Base-by-base conservation (phyloP, 2,888 invertebrate genomes). In the Byasa hedistus region DNA sequence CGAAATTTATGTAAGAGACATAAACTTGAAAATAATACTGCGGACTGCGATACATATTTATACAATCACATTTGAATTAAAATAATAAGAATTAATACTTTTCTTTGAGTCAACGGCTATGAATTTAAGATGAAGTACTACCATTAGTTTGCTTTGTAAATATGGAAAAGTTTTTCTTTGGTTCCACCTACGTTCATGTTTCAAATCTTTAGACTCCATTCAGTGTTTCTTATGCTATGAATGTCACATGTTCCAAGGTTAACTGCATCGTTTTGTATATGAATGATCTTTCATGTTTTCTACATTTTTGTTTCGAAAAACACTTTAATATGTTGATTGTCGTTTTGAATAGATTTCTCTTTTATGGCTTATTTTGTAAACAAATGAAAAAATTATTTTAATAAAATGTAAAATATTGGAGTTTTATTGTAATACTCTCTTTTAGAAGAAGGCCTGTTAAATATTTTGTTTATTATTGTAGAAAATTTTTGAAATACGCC, bases 391-490 rank as follows among this genome's bases (percentile, higher is more conserved):
- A n/a, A n/a, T n/a, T n/a, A n/a, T n/a, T n/a, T n/a, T n/a, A n/a
- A 10, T 8, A 10, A 32, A 32, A 32, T 32, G 8, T 32, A 7
- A 8, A 32, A 10, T 32, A 10, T 32, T 32, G 8, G 7, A 7
- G 7, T 32, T 10, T 48, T n/a, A n/a, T 48, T 48, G 8, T 48
- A 48, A 39, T 15, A 39, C n/a, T 5, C 4, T 48, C 19, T 48
- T 48, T 48, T 19, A 48, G 19, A n/a, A 48, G n/a, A 48, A 48
- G n/a, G 19, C 48, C 19, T 48, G n/a, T n/a, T n/a, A 5, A 48
- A 48, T 48, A n/a, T 48, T 48, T 48, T n/a, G n/a, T 24, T 55
- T 56, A 19, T 27, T 57, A 57, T 27, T 57, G 5, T 57, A 36
- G 36, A 21, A 39, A 58, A 23, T 23, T 12, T 32, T 23, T 19